A percentile compares a stretch with the other conserved stretches of the same genome.
Conservation (phyloP, 2,888 invertebrate species). For the Euphydryas editha region DNA sequence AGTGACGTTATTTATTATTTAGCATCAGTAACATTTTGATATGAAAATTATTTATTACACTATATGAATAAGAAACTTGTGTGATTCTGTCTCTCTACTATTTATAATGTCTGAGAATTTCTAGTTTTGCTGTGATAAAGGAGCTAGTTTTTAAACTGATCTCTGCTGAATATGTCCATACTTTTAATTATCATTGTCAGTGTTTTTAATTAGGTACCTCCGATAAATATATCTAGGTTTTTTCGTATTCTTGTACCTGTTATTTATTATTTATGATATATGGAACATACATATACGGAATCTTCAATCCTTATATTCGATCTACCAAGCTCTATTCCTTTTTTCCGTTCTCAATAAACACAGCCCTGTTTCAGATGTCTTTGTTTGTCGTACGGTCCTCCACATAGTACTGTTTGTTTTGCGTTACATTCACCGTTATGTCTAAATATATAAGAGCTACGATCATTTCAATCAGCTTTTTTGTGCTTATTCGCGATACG, state of each 20-base stretch:
- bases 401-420: conserved; percentile 25
- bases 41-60: background rate
- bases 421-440: conserved; percentile 31
- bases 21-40: background rate
- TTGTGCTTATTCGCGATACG: conserved; percentile 33
- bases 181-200: no score
- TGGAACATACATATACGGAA: conserved; percentile 25
- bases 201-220: no score
- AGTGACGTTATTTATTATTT: background rate
- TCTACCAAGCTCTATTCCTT: conserved; percentile 44
- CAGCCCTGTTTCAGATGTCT: conserved; percentile 50
- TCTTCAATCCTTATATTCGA: conserved; percentile 25
- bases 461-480: conserved; percentile 17
- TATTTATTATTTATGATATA: no score
- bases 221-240: no score
- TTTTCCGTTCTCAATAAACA: conserved; percentile 59
- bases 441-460: conserved; percentile 27
- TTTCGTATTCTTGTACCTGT: no score
- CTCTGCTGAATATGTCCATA: no score
- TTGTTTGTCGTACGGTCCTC: conserved; percentile 43
- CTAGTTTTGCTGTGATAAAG: no score
- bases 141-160: no score
- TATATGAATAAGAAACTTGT: background rate
- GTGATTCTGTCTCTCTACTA: no score
- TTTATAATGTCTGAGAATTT: no score